Percentiles rank a stretch among this genome's conserved stretches.
Conservation (phyloP, 2,797 vertebrate species). For the Dallia pectoralis region DNA sequence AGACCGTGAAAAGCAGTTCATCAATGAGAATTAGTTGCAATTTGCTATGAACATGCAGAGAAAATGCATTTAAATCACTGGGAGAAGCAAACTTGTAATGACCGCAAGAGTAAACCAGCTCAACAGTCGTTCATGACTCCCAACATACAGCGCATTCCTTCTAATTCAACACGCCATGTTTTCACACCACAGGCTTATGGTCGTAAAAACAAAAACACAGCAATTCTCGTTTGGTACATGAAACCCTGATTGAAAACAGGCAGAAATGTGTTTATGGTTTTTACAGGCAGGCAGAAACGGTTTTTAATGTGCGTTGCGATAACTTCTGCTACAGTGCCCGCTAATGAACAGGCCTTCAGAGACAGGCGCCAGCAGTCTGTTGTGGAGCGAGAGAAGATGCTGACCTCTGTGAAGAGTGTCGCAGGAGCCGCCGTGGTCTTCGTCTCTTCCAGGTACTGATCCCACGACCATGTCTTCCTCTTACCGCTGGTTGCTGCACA, state of each 20-base stretch:
- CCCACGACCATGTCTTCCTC: conserved; percentile 75
- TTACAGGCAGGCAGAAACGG: no score
- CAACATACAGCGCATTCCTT: background rate
- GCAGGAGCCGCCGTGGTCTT: conserved; percentile 58
- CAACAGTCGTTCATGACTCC: background rate
- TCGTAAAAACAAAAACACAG: background rate
- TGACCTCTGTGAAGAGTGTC: conserved; percentile 69
- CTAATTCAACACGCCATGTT: background rate
- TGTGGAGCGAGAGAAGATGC: background rate
- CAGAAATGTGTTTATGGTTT: no score
- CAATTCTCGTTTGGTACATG: background rate
- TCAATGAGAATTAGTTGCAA: background rate
- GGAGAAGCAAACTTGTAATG: background rate
- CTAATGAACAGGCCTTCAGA: background rate
- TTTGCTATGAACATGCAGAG: background rate
- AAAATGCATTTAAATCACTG: background rate
- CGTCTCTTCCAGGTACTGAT: conserved; percentile 71
- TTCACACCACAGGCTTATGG: background rate
- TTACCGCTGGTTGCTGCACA: conserved; percentile 46
- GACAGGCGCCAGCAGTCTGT: background rate
- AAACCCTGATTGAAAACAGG: background rate
- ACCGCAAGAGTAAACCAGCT: no score
- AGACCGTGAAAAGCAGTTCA: background rate
- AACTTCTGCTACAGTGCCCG: background rate
- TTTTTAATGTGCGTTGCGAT: background rate